phyloP scores from a whole-genome alignment of 2,888 invertebrate species.

The Cheiracanthium punctorium region DNA sequence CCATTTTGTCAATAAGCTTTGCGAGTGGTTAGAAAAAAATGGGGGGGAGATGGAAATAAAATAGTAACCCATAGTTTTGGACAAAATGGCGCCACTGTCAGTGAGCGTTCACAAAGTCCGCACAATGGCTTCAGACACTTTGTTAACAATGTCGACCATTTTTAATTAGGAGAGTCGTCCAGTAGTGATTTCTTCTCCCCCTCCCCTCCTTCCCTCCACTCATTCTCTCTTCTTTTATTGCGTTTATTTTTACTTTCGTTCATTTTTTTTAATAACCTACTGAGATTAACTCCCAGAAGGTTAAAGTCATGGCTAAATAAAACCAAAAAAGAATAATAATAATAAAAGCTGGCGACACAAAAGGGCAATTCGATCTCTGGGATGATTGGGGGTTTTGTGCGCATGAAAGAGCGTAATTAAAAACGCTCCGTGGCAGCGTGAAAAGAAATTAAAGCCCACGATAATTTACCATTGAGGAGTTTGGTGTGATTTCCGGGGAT shows the following conservation, averaged over 20 bases:
- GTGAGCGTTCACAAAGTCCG: slow-evolving; percentile 19
- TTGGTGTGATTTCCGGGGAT: not conserved
- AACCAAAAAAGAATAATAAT: slow-evolving; percentile 22
- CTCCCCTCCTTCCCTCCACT: not conserved
- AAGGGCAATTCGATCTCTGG: slow-evolving; percentile 28
- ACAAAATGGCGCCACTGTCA: slow-evolving; percentile 67
- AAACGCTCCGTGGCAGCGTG: slow-evolving; percentile 26
- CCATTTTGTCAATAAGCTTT: slow-evolving; percentile 48
- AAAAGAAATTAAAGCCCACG: slow-evolving; percentile 45
- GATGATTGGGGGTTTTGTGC: slow-evolving; percentile 24
- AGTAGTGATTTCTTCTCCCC: slow-evolving; percentile 26
- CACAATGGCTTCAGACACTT: slow-evolving; percentile 34
- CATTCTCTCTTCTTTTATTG: no score
- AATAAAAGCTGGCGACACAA: slow-evolving; percentile 13
- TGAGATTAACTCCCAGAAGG: not conserved
- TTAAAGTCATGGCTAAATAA: slow-evolving; percentile 9
- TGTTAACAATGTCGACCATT: slow-evolving; percentile 55
- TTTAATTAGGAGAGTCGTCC: slow-evolving; percentile 55
- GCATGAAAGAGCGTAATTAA: slow-evolving; percentile 22
- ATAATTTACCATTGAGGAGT: slow-evolving; percentile 27
- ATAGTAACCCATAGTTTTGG: not conserved
- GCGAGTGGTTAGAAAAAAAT: slow-evolving; percentile 22
- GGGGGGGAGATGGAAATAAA: slow-evolving; percentile 23
- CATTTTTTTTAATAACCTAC: no score
- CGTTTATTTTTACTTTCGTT: no score